These are phyloP conservation scores for Pedicia rivosa DNA, from an alignment of 2,888 invertebrate species.

Conservation along the genomic window DNA sequence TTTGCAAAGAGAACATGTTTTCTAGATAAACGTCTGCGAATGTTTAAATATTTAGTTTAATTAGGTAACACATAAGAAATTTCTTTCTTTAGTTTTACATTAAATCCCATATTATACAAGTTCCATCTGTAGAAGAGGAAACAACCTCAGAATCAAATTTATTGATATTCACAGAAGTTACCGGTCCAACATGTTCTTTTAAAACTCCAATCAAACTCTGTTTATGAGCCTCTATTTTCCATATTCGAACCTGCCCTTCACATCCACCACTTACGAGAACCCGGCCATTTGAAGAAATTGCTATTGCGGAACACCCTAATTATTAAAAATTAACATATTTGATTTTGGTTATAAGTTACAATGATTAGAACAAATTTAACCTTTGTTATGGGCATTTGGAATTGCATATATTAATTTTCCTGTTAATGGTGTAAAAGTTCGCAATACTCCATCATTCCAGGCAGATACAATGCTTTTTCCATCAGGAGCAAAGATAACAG, in stretches of 20 bases:
- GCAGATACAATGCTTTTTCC: slow-evolving; percentile 68
- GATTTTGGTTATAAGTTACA: background rate
- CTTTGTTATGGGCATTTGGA: slow-evolving; percentile 77
- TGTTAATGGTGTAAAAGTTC: slow-evolving; percentile 67
- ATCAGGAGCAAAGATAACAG: slow-evolving; percentile 58
- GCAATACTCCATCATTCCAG: slow-evolving; percentile 71
- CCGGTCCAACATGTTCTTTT: slow-evolving; percentile 82
- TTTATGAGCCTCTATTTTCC: slow-evolving; percentile 51
- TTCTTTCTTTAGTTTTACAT: too few relatives aligned
- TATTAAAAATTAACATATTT: background rate
- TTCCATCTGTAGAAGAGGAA: slow-evolving; percentile 82
- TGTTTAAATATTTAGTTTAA: too few relatives aligned
- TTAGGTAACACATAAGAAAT: too few relatives aligned
- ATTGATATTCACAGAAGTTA: slow-evolving; percentile 67
- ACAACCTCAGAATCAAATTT: slow-evolving; percentile 65
- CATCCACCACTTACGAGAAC: slow-evolving; percentile 77
- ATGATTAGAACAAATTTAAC: slow-evolving; percentile 32
- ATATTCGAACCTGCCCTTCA: slow-evolving; percentile 80
- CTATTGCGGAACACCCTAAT: slow-evolving; percentile 51
- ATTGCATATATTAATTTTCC: slow-evolving; percentile 70
- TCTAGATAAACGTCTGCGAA: slow-evolving; percentile 45
- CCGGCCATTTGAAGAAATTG: slow-evolving; percentile 49
- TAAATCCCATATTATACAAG: slow-evolving; percentile 87
- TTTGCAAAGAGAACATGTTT: slow-evolving; percentile 77
- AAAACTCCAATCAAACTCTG: slow-evolving; percentile 56